These are phyloP conservation scores for Tachina grossa DNA, from an alignment of 2,888 invertebrate genomes.

Conservation along the genomic window DNA sequence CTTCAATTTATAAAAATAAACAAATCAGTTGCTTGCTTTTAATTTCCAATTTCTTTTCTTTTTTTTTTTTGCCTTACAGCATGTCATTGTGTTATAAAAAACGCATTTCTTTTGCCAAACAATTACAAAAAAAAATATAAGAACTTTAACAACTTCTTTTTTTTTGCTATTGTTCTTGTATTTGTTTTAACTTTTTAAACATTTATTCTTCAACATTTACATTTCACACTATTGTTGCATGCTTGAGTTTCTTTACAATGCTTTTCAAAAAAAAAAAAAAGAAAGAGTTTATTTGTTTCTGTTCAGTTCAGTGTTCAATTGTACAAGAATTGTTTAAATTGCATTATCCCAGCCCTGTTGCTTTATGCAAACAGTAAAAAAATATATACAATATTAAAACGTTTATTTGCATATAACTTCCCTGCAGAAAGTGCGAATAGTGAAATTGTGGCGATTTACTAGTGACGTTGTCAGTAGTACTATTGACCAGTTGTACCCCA, in stretches of 20 bases:
- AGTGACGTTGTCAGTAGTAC: no score
- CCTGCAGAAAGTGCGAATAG: no score
- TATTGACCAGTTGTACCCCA: no score
- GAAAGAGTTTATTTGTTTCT: constrained; percentile 45
- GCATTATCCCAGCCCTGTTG: constrained; percentile 64
- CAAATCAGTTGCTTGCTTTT: neutral
- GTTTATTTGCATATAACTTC: constrained; percentile 20
- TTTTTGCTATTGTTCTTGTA: constrained; percentile 42
- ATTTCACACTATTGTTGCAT: constrained; percentile 61
- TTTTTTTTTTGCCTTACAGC: constrained; percentile 2
- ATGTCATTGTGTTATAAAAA: constrained; percentile 23
- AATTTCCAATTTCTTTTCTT: neutral
- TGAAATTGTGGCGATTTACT: no score
- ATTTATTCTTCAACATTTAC: constrained; percentile 52
- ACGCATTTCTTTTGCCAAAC: constrained; percentile 12
- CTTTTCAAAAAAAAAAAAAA: neutral
- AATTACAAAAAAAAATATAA: constrained; percentile 33
- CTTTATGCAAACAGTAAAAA: constrained; percentile 19
- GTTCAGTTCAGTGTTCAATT: constrained; percentile 66
- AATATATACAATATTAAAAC: neutral
- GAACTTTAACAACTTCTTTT: constrained; percentile 27
- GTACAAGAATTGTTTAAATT: constrained; percentile 64
- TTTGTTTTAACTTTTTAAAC: constrained; percentile 39
- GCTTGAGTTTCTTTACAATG: constrained; percentile 41
- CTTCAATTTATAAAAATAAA: neutral